Base-by-base conservation (phyloP, 2,113 vertebrate species). In the Pomatostomus ruficeps region DNA sequence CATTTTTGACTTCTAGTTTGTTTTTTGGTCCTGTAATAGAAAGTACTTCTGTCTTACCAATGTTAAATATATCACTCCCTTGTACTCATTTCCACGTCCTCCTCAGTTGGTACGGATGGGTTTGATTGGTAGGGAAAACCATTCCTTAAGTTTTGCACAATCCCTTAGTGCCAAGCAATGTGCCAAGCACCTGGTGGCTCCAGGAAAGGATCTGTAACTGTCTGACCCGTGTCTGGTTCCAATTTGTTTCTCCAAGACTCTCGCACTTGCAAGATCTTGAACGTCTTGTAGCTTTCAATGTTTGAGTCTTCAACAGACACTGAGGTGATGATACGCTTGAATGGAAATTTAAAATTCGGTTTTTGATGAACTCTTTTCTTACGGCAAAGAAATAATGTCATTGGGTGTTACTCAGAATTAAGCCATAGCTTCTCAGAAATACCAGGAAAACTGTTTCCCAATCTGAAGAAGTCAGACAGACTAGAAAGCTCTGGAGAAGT, bases 151-250 rank as follows among this genome's bases (percentile, higher is more conserved):
- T 21, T 57, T 35, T 59, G 24, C 51, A 22, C 40, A 75, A 28
- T 45, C 58, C 40, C 78, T 75, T 19, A 28, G 33, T 66, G 62
- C 40, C 45, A 80, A 59, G 68, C 61, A 75, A 55, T 11, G 45
- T 79, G 28, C 51, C 45, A n/a, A n/a, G n/a, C n/a, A 61, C 13
- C 22, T 9, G 40, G 33, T n/a, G 65, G 28, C 28, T 59, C 33
- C 51, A 80, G 67, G 40, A 65, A 66, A 71, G 68, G 24, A 59
- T 52, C 33, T 71, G 13, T 35, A 71, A 36, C 45, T 54, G 21
- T 38, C 73, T 75, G 51, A 36, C 35, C 28, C 0, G 0, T 33
- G 10, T 49, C 89, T 76, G 33, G 21, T 36, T 80, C 74, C 0
- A 0, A 24, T 54, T 54, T 74, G 13, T 57, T 84, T 71, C 49